Evolutionary conservation across 2,113 vertebrate species (phyloP).

Genomic region (Chamaetylas fuelleborni): DNA sequence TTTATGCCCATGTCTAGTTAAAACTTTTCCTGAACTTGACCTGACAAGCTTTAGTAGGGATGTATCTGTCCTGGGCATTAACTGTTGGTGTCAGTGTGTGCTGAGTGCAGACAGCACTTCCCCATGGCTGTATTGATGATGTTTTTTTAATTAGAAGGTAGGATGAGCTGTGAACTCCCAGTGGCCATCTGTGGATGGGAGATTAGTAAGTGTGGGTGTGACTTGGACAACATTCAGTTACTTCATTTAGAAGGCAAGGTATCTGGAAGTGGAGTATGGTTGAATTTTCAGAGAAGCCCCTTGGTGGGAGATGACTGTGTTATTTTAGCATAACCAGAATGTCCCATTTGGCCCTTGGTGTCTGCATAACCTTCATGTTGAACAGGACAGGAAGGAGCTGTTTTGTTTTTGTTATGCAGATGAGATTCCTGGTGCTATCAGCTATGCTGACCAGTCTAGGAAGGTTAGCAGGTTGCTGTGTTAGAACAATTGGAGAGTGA

Average conservation of each 20-base stretch:
- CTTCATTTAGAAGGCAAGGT: background rate
- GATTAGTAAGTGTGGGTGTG: background rate
- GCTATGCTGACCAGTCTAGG: background rate
- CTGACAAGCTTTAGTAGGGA: background rate
- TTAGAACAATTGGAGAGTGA: background rate
- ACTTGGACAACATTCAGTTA: background rate
- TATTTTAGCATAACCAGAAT: background rate
- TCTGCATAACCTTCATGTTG: background rate
- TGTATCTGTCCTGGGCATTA: background rate
- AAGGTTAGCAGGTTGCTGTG: background rate
- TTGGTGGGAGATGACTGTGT: background rate
- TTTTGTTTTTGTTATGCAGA: background rate
- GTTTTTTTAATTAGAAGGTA: background rate
- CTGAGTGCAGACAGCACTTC: background rate
- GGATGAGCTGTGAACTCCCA: background rate
- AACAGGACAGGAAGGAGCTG: background rate
- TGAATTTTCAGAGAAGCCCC: background rate
- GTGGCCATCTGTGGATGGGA: background rate
- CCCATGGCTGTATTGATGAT: background rate
- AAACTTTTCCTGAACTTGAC: background rate
- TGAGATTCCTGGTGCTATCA: background rate
- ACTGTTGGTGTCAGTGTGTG: background rate
- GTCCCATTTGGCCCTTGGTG: background rate
- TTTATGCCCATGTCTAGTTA: background rate
- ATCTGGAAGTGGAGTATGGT: background rate